These are phyloP conservation scores for Orgyia antiqua DNA, from an alignment of 2,888 invertebrate genomes.

Conservation along the genomic window DNA sequence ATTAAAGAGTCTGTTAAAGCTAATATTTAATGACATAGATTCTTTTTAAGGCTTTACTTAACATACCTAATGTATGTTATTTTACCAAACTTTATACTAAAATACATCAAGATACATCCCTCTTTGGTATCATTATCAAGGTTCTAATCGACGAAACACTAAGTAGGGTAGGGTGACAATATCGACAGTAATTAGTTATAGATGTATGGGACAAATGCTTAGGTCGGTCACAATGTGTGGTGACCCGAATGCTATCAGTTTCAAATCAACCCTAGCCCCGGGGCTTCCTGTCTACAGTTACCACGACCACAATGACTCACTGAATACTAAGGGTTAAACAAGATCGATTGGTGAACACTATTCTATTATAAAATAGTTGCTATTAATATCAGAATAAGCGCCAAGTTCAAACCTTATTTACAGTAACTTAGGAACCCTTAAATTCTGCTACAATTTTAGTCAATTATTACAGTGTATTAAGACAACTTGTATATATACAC, in stretches of 20 bases:
- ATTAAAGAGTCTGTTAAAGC: too few relatives aligned
- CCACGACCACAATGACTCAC: constrained; percentile 28
- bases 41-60: too few relatives aligned
- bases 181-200: constrained; percentile 4
- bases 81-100: too few relatives aligned
- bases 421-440: too few relatives aligned
- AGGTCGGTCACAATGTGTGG: constrained; percentile 19
- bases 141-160: background rate
- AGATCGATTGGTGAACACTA: constrained; percentile 19
- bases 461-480: too few relatives aligned
- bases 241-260: constrained; percentile 36
- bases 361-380: background rate
- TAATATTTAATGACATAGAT: too few relatives aligned
- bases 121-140: too few relatives aligned
- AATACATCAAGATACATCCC: too few relatives aligned
- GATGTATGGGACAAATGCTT: constrained; percentile 23
- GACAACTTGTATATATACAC: too few relatives aligned
- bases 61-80: too few relatives aligned
- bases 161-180: constrained; percentile 1
- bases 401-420: too few relatives aligned
- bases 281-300: constrained; percentile 41
- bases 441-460: too few relatives aligned
- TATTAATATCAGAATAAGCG: background rate
- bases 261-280: constrained; percentile 26
- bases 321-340: constrained; percentile 16